Percentiles rank a stretch among this genome's conserved stretches.
These are phyloP conservation scores for Drosophila pseudotalamancana DNA, from an alignment of 2,888 invertebrate genomes.

Conservation along the genomic window DNA sequence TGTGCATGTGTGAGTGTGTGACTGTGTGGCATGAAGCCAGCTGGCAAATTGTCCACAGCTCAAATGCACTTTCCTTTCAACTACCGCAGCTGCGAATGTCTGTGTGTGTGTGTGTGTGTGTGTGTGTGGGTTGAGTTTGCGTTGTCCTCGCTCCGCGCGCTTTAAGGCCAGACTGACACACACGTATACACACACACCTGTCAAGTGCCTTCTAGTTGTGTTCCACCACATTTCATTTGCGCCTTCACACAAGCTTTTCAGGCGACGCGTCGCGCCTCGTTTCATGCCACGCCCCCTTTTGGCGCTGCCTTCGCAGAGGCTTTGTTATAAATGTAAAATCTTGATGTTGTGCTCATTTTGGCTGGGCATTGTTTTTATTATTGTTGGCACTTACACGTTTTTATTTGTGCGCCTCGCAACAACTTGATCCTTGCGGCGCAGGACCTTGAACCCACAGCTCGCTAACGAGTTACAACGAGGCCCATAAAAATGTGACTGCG, in stretches of 20 bases:
- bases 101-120: background rate
- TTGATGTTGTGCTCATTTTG: conserved; percentile 63
- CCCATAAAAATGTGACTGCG: conserved; percentile 21
- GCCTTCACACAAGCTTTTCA: conserved; percentile 20
- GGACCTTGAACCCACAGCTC: conserved; percentile 63
- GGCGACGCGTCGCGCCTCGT: conserved; percentile 4
- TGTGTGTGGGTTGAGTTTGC: background rate
- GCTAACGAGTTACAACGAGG: conserved; percentile 48
- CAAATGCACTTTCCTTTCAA: conserved; percentile 23
- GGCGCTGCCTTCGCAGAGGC: background rate
- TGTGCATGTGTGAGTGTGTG: background rate
- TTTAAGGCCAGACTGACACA: conserved; percentile 17
- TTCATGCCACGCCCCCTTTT: background rate
- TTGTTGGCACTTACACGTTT: conserved; percentile 61
- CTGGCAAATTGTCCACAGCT: conserved; percentile 15
- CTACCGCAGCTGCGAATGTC: background rate
- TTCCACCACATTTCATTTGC: conserved; percentile 60
- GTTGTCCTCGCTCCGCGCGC: conserved; percentile 16
- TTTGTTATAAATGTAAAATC: conserved; percentile 45
- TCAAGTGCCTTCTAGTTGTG: conserved; percentile 44
- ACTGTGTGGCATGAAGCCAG: conserved; percentile 18
- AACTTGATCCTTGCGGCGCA: conserved; percentile 57
- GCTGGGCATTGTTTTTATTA: conserved; percentile 69
- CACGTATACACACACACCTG: conserved; percentile 27
- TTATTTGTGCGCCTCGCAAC: conserved; percentile 40